These are phyloP conservation scores for Lepidocyrtoides sp. DNA, from an alignment of 2,888 invertebrate genomes.

Conservation along the genomic window DNA sequence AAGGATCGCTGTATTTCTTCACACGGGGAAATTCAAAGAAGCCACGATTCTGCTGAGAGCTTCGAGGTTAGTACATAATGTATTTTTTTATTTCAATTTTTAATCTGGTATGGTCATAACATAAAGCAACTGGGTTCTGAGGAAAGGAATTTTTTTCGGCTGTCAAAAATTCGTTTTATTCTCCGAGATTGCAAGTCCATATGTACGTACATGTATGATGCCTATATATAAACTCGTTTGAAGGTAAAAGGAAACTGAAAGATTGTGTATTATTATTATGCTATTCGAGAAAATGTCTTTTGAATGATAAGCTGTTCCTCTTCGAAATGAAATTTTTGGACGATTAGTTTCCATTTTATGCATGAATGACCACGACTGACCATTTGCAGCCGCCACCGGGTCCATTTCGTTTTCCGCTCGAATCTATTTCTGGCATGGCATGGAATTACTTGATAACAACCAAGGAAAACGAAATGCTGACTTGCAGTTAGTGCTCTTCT, in stretches of 20 bases:
- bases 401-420: slow-evolving; percentile 17
- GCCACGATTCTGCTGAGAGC: slow-evolving; percentile 94
- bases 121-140: background rate
- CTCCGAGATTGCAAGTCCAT: background rate
- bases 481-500: slow-evolving; percentile 1
- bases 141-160: background rate
- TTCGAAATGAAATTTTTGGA: slow-evolving; percentile 73
- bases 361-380: slow-evolving; percentile 62
- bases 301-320: slow-evolving; percentile 46
- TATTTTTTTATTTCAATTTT: slow-evolving; percentile 29
- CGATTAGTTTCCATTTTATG: slow-evolving; percentile 77
- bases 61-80: slow-evolving; percentile 88
- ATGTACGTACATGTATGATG: background rate
- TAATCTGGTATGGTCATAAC: slow-evolving; percentile 2
- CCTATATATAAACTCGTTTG: background rate
- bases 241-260: background rate
- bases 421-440: slow-evolving; percentile 42
- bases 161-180: background rate
- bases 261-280: background rate
- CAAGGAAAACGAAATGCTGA: slow-evolving; percentile 44
- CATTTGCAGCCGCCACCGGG: slow-evolving; percentile 23
- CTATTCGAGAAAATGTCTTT: slow-evolving; percentile 15
- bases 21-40: slow-evolving; percentile 91
- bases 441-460: slow-evolving; percentile 51
- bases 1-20: slow-evolving; percentile 93